Conservation (phyloP, 1,140 invertebrate genomes). For the Goniozus legneri region DNA sequence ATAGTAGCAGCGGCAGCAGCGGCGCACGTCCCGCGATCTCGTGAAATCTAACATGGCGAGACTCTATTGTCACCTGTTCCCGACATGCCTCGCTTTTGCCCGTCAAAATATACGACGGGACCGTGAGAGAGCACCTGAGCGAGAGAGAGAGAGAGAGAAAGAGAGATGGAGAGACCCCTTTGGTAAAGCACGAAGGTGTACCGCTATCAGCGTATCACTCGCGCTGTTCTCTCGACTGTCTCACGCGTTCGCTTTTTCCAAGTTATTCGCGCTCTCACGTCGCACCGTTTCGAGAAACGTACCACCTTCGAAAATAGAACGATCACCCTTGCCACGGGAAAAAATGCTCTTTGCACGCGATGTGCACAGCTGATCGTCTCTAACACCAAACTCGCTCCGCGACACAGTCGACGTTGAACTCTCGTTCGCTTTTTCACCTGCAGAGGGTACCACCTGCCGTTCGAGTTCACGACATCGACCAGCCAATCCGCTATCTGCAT, state of each 20-base stretch:
- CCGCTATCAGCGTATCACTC: background rate
- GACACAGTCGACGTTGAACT: background rate
- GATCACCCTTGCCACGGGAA: too few relatives aligned
- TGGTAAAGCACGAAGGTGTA: background rate
- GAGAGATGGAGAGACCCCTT: background rate
- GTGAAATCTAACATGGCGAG: conserved; percentile 52
- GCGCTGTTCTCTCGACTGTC: conserved; percentile 10
- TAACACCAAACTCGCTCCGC: background rate
- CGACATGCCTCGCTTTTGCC: conserved; percentile 36
- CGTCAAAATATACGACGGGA: conserved; percentile 9
- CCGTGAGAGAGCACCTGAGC: conserved; percentile 12
- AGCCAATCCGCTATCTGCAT: too few relatives aligned
- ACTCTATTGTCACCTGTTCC: conserved; percentile 47
- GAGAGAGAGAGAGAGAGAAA: background rate
- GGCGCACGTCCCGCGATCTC: conserved; percentile 41
- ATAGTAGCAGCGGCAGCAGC: conserved; percentile 21
- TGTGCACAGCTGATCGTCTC: conserved; percentile 26
- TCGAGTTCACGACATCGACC: too few relatives aligned
- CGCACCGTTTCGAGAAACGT: background rate
- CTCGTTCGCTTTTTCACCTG: background rate
- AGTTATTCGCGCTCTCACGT: background rate
- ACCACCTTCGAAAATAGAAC: too few relatives aligned
- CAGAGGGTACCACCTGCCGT: conserved; percentile 22
- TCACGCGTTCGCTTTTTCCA: background rate
- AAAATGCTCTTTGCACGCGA: too few relatives aligned